Base-by-base conservation (phyloP, 2,888 invertebrate species). In the Pammene aurita region DNA sequence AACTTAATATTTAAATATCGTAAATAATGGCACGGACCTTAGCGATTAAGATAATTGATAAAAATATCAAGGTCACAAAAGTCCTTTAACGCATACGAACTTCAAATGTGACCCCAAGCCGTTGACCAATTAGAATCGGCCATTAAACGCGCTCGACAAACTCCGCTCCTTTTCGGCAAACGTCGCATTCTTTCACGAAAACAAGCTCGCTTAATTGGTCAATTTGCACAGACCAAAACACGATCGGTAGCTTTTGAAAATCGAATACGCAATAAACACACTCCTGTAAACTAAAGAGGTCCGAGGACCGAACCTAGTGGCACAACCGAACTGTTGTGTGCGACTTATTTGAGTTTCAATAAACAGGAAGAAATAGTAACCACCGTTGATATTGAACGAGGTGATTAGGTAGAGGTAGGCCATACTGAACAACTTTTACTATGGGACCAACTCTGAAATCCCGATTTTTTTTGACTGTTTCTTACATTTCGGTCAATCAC, bases 81-180 rank as follows among this genome's bases (percentile, higher is more conserved):
- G 55, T 62, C 66, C 14, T 70, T 48, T 56, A 65, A 69, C 57
- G n/a, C 62, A 70, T 66, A 70, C 52, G 62, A 61, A 70, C 64
- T 55, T 48, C 57, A 69, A 74, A 74, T 74, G 66, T 72, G 83
- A 74, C 87, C 84, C 84, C 83, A 82, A 83, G 82, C 84, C 73
- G 83, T 82, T 88, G 86, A 84, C 89, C 90, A 89, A 90, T 91
- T 90, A 89, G 91, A 85, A 81, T 86, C 88, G 87, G 79, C 85
- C 85, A 89, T 89, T 89, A 89, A 87, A 88, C 84, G 70, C 78
- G 75, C 84, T 86, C 80, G 84, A 78, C 80, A 79, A 80, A 80
- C 74, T 78, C 75, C 79, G 80, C 76, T 79, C 81, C 77, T 82
- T 85, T 86, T 84, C 82, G 83, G 79, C 80, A 82, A 78, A 78